Evolutionary conservation across 2,888 invertebrate genomes (phyloP).

Genomic region (Parnassius smintheus): DNA sequence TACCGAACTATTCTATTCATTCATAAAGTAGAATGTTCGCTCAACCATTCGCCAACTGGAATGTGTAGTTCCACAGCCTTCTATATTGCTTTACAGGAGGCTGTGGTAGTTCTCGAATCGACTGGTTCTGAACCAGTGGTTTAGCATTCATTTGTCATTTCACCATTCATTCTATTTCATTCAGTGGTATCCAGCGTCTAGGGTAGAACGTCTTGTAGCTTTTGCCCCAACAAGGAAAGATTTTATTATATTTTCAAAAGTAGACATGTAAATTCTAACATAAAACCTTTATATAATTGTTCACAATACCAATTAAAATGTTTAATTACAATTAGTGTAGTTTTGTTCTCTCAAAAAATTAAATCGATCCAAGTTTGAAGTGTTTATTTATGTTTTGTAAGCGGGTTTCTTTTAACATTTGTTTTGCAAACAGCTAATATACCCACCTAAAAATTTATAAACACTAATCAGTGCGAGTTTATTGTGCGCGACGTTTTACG

Average conservation of each 20-base stretch:
- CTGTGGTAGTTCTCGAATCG: no score
- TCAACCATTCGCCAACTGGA: no score
- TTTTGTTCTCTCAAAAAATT: constrained; percentile 13
- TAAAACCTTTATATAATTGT: constrained; percentile 43
- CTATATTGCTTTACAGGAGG: no score
- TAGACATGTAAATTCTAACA: constrained; percentile 57
- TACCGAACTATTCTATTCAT: no score
- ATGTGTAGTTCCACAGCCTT: no score
- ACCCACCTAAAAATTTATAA: constrained; percentile 41
- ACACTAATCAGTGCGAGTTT: constrained; percentile 35
- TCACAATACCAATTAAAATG: not conserved
- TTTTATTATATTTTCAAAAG: constrained; percentile 34
- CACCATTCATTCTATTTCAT: constrained; percentile 26
- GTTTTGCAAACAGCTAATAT: constrained; percentile 71
- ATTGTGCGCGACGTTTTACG: constrained; percentile 24
- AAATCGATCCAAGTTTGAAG: constrained; percentile 49
- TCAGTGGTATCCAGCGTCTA: constrained; percentile 42
- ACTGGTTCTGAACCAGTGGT: no score
- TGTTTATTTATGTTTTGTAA: constrained; percentile 67
- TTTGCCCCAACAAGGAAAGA: constrained; percentile 39
- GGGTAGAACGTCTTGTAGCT: constrained; percentile 31
- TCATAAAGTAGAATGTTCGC: no score
- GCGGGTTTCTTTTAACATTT: constrained; percentile 64
- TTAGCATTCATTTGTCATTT: no score
- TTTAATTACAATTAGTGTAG: constrained; percentile 10